Evolutionary conservation across 2,888 invertebrate species (phyloP).

Genomic region (Dynastes grantii): DNA sequence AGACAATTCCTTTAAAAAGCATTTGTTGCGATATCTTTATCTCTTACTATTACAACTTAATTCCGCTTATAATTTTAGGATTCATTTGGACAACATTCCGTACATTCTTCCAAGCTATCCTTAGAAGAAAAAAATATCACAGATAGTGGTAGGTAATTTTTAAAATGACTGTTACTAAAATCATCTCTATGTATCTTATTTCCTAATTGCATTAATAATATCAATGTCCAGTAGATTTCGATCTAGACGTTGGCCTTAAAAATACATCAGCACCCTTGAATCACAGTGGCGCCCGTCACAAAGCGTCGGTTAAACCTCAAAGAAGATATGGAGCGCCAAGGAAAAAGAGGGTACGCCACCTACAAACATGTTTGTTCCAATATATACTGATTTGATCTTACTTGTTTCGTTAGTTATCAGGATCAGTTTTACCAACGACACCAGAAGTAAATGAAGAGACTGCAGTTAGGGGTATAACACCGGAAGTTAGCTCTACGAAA

Average conservation of each 20-base stretch:
- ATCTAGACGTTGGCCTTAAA: constrained; percentile 70
- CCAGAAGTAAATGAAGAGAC: constrained; percentile 86
- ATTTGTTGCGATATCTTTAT: too few species aligned
- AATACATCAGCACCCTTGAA: constrained; percentile 78
- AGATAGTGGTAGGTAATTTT: constrained; percentile 61
- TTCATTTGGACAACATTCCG: constrained; percentile 69
- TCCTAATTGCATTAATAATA: not conserved
- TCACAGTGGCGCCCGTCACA: constrained; percentile 86
- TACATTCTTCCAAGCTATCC: constrained; percentile 69
- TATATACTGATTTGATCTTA: constrained; percentile 40
- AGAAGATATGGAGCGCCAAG: constrained; percentile 83
- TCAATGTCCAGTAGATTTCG: constrained; percentile 61
- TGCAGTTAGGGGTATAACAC: constrained; percentile 75
- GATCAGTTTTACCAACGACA: constrained; percentile 76
- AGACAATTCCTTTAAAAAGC: too few species aligned
- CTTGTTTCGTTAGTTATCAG: constrained; percentile 31
- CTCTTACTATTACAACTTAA: not conserved
- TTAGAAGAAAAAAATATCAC: constrained; percentile 67
- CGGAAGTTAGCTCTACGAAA: constrained; percentile 71
- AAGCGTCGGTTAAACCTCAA: constrained; percentile 84
- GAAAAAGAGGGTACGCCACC: constrained; percentile 76
- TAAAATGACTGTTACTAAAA: constrained; percentile 10
- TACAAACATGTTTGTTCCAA: constrained; percentile 39
- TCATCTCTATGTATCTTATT: not conserved
- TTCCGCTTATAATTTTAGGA: constrained; percentile 63